Conservation (phyloP, 2,113 vertebrate genomes). For the Cichladusa arquata region DNA sequence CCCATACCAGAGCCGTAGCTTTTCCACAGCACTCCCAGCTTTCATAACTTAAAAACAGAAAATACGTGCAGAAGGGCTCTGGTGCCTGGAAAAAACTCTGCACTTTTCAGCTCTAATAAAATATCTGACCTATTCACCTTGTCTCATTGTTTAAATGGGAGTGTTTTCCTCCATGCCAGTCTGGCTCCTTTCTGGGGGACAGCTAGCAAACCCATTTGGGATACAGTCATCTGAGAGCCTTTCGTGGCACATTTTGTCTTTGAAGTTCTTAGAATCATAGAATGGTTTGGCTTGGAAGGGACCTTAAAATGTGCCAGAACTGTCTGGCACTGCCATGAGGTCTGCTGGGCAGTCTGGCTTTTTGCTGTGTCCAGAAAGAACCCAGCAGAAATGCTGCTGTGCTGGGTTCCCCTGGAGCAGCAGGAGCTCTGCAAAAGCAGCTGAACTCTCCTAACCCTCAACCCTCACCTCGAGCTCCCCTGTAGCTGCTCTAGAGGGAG, state of each 20-base stretch:
- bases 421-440: neutral
- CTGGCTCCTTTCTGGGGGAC: neutral
- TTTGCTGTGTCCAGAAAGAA: neutral
- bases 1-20: neutral
- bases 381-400: neutral
- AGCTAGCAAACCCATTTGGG: neutral
- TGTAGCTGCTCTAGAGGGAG: neutral
- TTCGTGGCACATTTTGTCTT: neutral
- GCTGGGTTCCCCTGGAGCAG: neutral
- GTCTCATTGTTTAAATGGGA: neutral
- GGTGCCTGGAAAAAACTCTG: neutral
- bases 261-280: neutral
- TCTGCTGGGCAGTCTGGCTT: neutral
- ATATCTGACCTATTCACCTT: neutral
- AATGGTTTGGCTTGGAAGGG: neutral
- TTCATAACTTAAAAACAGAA: neutral
- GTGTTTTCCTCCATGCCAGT: neutral
- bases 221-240: neutral
- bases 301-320: neutral
- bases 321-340: neutral
- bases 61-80: neutral
- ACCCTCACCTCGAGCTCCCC: accelerated
- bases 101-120: neutral
- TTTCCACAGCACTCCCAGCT: neutral
- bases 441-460: neutral